phyloP scores from a whole-genome alignment of 2,797 vertebrate species.

The Rhadinocentrus ornatus region DNA sequence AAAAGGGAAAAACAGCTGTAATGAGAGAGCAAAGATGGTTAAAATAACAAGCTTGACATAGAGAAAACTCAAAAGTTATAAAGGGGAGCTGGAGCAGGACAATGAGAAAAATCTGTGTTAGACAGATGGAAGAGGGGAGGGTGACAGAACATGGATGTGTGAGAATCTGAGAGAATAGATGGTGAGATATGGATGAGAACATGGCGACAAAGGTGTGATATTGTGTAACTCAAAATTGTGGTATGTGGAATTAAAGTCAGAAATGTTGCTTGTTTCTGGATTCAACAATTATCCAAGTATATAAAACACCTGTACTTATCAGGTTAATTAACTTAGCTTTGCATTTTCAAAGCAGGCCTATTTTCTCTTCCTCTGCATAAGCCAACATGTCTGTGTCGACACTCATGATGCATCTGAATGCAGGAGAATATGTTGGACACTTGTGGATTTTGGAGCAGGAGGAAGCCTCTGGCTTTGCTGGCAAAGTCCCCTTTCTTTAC shows the following conservation, averaged over 20 bases:
- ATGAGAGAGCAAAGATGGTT: neutral
- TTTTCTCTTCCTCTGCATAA: neutral
- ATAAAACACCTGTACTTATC: neutral
- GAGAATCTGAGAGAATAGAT: constrained; percentile 69
- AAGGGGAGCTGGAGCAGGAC: constrained; percentile 37
- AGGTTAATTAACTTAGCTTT: neutral
- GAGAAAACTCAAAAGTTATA: constrained; percentile 17
- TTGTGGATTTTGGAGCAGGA: constrained; percentile 54
- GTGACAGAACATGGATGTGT: constrained; percentile 64
- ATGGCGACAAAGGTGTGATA: constrained; percentile 49
- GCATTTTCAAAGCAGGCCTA: neutral
- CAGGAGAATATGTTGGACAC: constrained; percentile 23
- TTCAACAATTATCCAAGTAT: neutral
- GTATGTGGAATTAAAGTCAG: neutral
- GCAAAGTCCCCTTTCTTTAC: constrained; percentile 77
- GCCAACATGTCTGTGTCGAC: neutral
- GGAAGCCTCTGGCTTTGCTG: constrained; percentile 82
- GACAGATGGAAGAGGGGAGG: constrained; percentile 70
- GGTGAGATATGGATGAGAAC: constrained; percentile 61
- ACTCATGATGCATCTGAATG: neutral
- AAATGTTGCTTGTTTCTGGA: neutral
- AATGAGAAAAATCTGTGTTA: constrained; percentile 54
- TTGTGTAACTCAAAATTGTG: constrained; percentile 39
- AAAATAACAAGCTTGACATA: constrained; percentile 12
- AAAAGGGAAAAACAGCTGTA: neutral